Conservation (phyloP, 2,888 invertebrate genomes). For the Cynaeus angustus region DNA sequence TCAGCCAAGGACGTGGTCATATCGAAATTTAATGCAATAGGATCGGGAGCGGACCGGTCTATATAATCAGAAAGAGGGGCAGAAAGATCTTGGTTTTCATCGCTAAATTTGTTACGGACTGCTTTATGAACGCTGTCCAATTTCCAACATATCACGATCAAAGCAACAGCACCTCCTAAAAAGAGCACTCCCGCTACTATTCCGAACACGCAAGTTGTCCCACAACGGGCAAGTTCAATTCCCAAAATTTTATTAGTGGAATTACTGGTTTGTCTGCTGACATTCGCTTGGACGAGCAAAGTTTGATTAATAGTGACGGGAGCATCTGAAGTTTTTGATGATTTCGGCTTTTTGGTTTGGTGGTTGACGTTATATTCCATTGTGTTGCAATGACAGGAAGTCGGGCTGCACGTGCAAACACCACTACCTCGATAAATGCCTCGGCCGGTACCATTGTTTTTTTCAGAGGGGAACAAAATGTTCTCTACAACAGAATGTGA, state of each 20-base stretch:
- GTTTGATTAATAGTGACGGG: conserved; percentile 20
- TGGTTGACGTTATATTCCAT: conserved; percentile 9
- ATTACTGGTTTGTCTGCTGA: conserved; percentile 55
- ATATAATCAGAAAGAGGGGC: conserved; percentile 67
- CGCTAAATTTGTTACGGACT: conserved; percentile 63
- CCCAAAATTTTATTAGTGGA: conserved; percentile 55
- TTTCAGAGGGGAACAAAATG: conserved; percentile 7
- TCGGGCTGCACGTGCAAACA: conserved; percentile 70
- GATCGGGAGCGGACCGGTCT: conserved; percentile 63
- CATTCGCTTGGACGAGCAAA: conserved; percentile 52
- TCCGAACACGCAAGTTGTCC: conserved; percentile 71
- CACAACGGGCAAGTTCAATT: conserved; percentile 68
- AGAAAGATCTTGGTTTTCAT: conserved; percentile 64
- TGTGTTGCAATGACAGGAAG: conserved; percentile 70
- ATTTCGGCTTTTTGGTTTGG: conserved; percentile 15
- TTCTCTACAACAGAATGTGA: conserved; percentile 21
- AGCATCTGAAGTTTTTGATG: conserved; percentile 5
- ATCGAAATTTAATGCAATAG: conserved; percentile 67
- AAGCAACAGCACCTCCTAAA: conserved; percentile 62
- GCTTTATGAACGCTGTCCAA: conserved; percentile 64
- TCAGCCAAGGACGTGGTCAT: conserved; percentile 64
- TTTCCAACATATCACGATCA: conserved; percentile 66
- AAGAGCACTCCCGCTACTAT: conserved; percentile 70
- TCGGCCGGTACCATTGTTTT: conserved; percentile 61
- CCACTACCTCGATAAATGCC: conserved; percentile 73